Conservation (phyloP, 1,140 invertebrate species). For the Episyrphus balteatus region DNA sequence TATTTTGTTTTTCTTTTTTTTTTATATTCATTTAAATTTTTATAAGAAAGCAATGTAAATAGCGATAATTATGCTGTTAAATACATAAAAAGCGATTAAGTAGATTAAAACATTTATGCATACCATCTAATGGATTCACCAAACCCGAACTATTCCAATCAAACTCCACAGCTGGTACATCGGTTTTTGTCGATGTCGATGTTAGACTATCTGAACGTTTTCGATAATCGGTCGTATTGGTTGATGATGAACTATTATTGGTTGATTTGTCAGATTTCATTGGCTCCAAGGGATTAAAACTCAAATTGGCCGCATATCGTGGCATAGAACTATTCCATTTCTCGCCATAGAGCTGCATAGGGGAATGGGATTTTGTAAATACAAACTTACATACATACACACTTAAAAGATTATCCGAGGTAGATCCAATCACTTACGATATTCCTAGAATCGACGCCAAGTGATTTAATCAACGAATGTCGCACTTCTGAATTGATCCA, state of each 20-base stretch:
- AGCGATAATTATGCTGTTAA: background rate
- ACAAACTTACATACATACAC: background rate
- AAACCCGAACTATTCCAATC: slow-evolving; percentile 48
- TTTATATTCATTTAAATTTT: background rate
- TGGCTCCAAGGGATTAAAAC: slow-evolving; percentile 61
- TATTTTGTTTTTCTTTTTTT: no score
- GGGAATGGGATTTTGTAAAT: slow-evolving; percentile 11
- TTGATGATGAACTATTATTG: slow-evolving; percentile 4
- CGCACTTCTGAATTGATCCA: slow-evolving; percentile 36
- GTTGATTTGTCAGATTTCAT: slow-evolving; percentile 43
- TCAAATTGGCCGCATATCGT: slow-evolving; percentile 66
- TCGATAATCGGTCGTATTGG: slow-evolving; percentile 18
- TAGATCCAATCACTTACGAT: slow-evolving; percentile 52
- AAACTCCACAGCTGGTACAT: slow-evolving; percentile 51
- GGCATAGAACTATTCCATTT: slow-evolving; percentile 66
- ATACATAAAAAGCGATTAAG: slow-evolving; percentile 3
- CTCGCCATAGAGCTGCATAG: slow-evolving; percentile 61
- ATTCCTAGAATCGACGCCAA: slow-evolving; percentile 71
- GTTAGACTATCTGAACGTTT: slow-evolving; percentile 5
- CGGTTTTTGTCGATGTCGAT: slow-evolving; percentile 7
- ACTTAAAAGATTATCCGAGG: no score
- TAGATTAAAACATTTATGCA: slow-evolving; percentile 32
- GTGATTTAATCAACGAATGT: slow-evolving; percentile 45
- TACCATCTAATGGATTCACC: slow-evolving; percentile 54
- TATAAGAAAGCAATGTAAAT: background rate